Evolutionary conservation across 2,113 vertebrate genomes (phyloP).

Genomic region (Hippolais icterina): DNA sequence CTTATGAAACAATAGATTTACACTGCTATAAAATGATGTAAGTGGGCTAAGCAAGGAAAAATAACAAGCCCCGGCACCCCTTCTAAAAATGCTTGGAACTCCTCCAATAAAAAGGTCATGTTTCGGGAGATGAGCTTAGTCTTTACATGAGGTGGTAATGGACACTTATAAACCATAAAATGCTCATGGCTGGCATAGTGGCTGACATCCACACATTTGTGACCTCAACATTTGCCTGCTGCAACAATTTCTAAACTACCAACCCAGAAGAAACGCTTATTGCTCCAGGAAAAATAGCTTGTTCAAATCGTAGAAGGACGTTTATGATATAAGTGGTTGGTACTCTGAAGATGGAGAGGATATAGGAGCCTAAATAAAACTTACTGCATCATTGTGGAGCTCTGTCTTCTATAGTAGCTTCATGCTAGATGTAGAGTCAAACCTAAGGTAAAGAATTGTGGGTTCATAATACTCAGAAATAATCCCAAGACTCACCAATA

Average conservation of each 20-base stretch:
- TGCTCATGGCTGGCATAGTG: background rate
- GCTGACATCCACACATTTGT: background rate
- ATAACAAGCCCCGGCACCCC: background rate
- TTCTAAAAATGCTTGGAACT: slow-evolving; percentile 18
- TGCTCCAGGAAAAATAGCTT: background rate
- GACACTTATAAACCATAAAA: background rate
- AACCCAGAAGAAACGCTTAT: background rate
- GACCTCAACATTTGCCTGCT: background rate
- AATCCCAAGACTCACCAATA: background rate
- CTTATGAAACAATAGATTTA: background rate
- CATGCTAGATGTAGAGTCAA: background rate
- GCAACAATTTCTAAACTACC: background rate
- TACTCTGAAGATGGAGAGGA: background rate
- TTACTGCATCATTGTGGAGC: accelerated
- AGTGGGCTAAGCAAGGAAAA: background rate
- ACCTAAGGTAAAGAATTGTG: background rate
- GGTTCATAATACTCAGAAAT: background rate
- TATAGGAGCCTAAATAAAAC: background rate
- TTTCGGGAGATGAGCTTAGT: background rate
- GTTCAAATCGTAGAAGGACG: background rate
- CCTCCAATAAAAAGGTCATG: slow-evolving; percentile 52
- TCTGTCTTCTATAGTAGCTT: background rate
- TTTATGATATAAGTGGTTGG: background rate
- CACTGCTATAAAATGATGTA: background rate
- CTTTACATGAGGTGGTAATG: background rate